Base-by-base conservation (phyloP, 1,140 invertebrate species). In the Oppia nitens region DNA sequence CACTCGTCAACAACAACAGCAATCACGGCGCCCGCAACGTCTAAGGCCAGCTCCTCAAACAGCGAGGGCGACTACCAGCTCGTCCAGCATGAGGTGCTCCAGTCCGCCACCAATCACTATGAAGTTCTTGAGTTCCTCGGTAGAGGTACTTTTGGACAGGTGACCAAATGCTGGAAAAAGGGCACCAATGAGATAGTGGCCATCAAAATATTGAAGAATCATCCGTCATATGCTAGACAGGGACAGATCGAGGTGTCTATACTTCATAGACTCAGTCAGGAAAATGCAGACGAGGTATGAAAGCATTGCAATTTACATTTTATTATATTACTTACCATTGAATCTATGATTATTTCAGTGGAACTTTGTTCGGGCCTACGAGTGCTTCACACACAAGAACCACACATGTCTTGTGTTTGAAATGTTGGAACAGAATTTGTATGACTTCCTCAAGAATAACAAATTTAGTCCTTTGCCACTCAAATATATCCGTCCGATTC, bases 151-250 rank as follows among this genome's bases (percentile, higher is more conserved):
- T 99, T 98, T 77, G 58, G 67, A 20, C 66, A 81, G 80, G 94
- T 98, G 65, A 94, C 98, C 66, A 99, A 98, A 77, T 98, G 95
- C 74, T 98, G 95, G 95, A 98, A 99, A 74, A 97, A 97, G 72
- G 95, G 95, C 70, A 98, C 95, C 59, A 98, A 95, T 72, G 94
- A 98, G 75, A 98, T 98, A 68, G 94, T 98, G 62, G 95, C 95
- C 68, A 98, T 98, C 70, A 99, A 99, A 79, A 98, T 98, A 70
- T 76, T 98, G 27, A 99, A 99, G 75, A 99, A 99, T 77, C 95
- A 99, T 78, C 95, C 95, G 55, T 98, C 93, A 55, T 99, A 99
- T 78, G 94, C 94, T 60, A 81, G 95, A 66, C 95, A 99, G 78
- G 95, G 95, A 64, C 95, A 98, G 77, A 98, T 99, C 75, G 96